phyloP scores from a whole-genome alignment of 2,797 vertebrate genomes.

The Jordanella pulchra region DNA sequence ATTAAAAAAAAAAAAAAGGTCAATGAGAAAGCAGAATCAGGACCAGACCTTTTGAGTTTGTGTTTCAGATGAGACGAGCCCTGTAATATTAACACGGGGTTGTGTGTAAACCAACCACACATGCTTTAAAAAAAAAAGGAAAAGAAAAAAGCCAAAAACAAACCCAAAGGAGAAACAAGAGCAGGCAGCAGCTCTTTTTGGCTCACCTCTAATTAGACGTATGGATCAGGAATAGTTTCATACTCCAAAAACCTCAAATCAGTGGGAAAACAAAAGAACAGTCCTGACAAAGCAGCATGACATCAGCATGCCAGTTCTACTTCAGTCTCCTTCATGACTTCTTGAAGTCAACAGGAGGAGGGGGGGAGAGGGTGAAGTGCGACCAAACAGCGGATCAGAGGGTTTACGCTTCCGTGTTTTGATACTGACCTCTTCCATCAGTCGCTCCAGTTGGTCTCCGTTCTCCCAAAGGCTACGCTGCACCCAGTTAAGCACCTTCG shows the following conservation, averaged over 20 bases:
- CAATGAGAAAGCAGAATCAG: conserved; percentile 79
- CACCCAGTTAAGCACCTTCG: conserved; percentile 99
- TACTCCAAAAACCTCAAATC: conserved; percentile 80
- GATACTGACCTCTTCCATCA: conserved; percentile 99
- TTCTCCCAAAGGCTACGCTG: conserved; percentile 98
- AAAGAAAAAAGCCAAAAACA: conserved; percentile 48
- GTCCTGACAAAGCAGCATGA: conserved; percentile 73
- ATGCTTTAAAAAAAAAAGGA: conserved; percentile 51
- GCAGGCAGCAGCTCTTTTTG: conserved; percentile 67
- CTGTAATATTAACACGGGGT: conserved; percentile 61
- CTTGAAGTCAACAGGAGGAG: conserved; percentile 68
- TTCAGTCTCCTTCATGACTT: conserved; percentile 65
- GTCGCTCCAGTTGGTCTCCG: conserved; percentile 91
- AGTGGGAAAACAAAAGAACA: conserved; percentile 73
- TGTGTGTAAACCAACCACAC: conserved; percentile 69
- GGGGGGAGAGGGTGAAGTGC: conserved; percentile 37
- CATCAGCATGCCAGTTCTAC: conserved; percentile 67
- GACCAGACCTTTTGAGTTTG: conserved; percentile 61
- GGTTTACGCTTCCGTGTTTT: conserved; percentile 22
- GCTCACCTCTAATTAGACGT: conserved; percentile 80
- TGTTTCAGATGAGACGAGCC: conserved; percentile 66
- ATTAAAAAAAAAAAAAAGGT: conserved; percentile 63
- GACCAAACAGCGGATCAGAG: conserved; percentile 27
- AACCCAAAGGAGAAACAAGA: conserved; percentile 63
- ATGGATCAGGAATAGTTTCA: conserved; percentile 77